These are phyloP conservation scores for Rhinatrema bivittatum DNA, from an alignment of 2,797 vertebrate species.

Conservation along the genomic window DNA sequence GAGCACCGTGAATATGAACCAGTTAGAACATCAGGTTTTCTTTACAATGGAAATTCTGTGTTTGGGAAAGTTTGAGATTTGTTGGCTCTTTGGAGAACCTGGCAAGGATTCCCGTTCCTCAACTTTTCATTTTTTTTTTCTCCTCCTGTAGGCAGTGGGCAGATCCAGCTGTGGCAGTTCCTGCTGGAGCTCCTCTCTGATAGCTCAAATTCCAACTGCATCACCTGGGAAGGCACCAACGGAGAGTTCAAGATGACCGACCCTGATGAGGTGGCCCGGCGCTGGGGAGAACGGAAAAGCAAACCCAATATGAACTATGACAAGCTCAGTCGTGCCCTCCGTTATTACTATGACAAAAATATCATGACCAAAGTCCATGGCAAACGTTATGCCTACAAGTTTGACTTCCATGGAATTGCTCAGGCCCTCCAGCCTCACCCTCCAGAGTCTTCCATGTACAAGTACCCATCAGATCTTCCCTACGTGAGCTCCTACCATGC, in stretches of 20 bases:
- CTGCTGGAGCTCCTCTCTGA: constrained; percentile 79
- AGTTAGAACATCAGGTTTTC: no score
- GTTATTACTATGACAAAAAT: constrained; percentile 87
- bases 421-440: constrained; percentile 81
- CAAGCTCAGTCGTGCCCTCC: constrained; percentile 79
- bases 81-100: no score
- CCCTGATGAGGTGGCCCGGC: constrained; percentile 78
- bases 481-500: constrained; percentile 78
- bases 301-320: constrained; percentile 90
- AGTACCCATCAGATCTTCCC: constrained; percentile 77
- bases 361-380: constrained; percentile 90
- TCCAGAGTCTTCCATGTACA: constrained; percentile 75
- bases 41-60: no score
- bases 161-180: constrained; percentile 85
- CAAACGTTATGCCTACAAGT: constrained; percentile 83
- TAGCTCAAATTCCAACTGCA: constrained; percentile 77
- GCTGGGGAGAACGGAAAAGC: constrained; percentile 79
- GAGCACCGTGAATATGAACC: no score
- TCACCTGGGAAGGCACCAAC: constrained; percentile 83
- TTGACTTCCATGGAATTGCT: constrained; percentile 82
- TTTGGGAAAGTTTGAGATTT: no score
- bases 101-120: no score
- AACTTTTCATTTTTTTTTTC: neutral
- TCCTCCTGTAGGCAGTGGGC: constrained; percentile 59
- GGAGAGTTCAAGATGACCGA: constrained; percentile 86